Evolutionary conservation across 2,888 invertebrate species (phyloP), one percentile per base, ranked within the genome.

Genomic region (Cephus pygmeus): DNA sequence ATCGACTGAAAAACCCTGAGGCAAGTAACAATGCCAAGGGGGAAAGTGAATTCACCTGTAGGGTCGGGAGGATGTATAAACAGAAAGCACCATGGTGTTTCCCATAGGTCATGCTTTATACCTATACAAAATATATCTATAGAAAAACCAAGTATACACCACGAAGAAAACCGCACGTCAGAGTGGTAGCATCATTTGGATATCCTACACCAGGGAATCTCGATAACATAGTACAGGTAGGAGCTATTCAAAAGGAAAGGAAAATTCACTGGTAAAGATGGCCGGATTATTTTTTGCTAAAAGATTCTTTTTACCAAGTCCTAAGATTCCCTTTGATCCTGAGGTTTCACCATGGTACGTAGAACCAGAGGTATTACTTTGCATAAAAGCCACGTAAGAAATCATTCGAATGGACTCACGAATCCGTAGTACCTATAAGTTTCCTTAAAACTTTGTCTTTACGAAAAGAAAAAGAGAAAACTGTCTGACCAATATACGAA

Each of bases 41-140:
- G 74, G 75, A 76, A 82, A 80, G 73, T 73, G 76, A 79, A 84
- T 85, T 80, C 81, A 79, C 79, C 81, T 82, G 81, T 79, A 81
- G 79, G 77, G 77, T 82, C 77, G 69, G 11, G n/a, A 69, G 71
- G 71, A 34, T 74, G 71, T 73, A 83, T 68, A 56, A 56, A 56
- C 56, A 56, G 56, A 56, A 56, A 56, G 23, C 56, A 56, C 56
- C 56, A 23, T 56, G 56, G 56, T 9, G 56, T 56, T 56, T 56
- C 56, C 56, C 56, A 56, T 56, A 56, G 56, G 56, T 9, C 56
- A 23, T 56, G 23, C 23, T 6, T 56, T 56, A 56, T 56, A 23
- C 23, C 56, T 23, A 56, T 56, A 56, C 56, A 56, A 56, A 15
- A 2, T 56, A 23, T 23, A 56, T 23, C 56, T 56, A 56, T 56